Conservation (phyloP, 2,113 vertebrate species). For the Microcebus lehilahytsara region DNA sequence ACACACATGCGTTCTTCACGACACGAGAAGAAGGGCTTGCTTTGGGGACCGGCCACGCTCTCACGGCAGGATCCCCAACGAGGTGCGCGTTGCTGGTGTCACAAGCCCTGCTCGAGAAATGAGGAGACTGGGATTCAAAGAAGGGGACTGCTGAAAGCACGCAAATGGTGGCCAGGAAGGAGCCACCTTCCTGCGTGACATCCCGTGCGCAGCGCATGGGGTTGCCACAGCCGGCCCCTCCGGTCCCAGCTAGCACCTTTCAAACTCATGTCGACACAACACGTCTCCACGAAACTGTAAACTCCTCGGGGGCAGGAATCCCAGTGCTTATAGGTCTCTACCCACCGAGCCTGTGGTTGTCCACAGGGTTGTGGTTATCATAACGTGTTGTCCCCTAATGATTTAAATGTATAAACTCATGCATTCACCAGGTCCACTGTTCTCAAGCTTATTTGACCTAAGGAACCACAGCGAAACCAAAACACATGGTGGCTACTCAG, state of each 20-base stretch:
- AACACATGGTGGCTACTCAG: background rate
- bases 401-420: background rate
- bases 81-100: background rate
- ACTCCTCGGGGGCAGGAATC: background rate
- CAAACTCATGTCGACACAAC: background rate
- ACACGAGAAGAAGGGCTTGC: background rate
- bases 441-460: background rate
- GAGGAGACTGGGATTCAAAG: background rate
- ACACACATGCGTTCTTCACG: background rate
- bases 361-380: too few relatives aligned
- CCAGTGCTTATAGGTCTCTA: background rate
- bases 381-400: background rate
- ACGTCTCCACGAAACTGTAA: background rate
- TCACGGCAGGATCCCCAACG: accelerated
- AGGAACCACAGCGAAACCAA: background rate
- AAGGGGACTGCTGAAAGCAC: background rate
- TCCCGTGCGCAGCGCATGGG: background rate
- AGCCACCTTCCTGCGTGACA: background rate
- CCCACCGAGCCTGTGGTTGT: background rate
- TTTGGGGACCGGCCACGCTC: background rate
- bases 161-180: background rate
- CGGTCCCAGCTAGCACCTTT: background rate
- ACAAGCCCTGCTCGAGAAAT: background rate
- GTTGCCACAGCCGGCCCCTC: background rate
- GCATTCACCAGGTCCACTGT: background rate